phyloP scores from a whole-genome alignment of 2,888 invertebrate species.

The Conchocele bisecta region DNA sequence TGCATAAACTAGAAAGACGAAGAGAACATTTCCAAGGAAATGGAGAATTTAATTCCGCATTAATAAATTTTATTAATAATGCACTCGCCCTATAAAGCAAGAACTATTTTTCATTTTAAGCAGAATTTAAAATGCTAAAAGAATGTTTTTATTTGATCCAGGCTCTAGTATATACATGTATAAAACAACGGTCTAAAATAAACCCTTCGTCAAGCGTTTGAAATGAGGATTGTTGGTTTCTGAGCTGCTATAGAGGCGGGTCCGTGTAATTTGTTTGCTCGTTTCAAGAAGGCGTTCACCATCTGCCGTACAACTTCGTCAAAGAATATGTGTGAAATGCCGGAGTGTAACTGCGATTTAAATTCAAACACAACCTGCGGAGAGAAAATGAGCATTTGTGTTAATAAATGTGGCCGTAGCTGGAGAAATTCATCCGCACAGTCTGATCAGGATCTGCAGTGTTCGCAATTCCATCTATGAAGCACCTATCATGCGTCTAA shows the following conservation, averaged over 20 bases:
- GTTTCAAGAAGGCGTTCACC: constrained; percentile 95
- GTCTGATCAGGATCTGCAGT: too few relatives aligned
- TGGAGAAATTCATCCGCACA: too few relatives aligned
- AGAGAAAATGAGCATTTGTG: constrained; percentile 6
- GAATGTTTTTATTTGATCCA: too few relatives aligned
- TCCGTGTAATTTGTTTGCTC: constrained; percentile 92
- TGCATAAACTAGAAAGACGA: too few relatives aligned
- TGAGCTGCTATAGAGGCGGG: constrained; percentile 78
- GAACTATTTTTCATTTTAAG: too few relatives aligned
- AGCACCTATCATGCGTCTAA: too few relatives aligned
- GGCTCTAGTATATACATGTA: neutral
- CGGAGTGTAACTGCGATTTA: constrained; percentile 92
- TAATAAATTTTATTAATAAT: too few relatives aligned
- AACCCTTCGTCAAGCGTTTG: constrained; percentile 66
- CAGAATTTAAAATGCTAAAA: too few relatives aligned
- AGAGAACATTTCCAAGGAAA: too few relatives aligned
- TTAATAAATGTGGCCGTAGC: neutral
- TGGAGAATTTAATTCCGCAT: too few relatives aligned
- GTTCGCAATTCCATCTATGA: too few relatives aligned
- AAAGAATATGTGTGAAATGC: constrained; percentile 95
- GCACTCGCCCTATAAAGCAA: too few relatives aligned
- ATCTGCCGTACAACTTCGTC: constrained; percentile 97
- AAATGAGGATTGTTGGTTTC: constrained; percentile 67
- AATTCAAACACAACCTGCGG: constrained; percentile 90
- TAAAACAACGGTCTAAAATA: neutral